phyloP scores from a whole-genome alignment of 2,113 vertebrate genomes.

The Atlantisia rogersi region DNA sequence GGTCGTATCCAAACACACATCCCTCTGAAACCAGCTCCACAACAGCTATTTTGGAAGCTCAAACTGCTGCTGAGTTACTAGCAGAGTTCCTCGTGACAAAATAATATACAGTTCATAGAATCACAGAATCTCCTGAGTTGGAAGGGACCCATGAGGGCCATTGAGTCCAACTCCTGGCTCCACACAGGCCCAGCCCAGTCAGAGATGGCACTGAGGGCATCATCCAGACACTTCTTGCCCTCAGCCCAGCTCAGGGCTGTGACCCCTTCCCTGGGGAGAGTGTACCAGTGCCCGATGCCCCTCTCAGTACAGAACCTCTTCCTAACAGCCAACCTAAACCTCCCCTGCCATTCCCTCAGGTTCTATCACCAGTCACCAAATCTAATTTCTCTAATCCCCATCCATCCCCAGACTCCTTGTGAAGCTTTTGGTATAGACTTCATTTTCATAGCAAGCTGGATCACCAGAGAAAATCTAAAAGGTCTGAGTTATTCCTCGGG shows the following conservation, averaged over 20 bases:
- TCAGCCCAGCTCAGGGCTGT: too few relatives aligned
- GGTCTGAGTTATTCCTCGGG: not conserved
- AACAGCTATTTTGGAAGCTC: not conserved
- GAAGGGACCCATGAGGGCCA: too few relatives aligned
- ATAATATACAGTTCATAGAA: not conserved
- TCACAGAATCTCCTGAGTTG: too few relatives aligned
- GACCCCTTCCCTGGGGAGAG: too few relatives aligned
- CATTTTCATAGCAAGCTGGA: not conserved
- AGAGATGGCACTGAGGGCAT: too few relatives aligned
- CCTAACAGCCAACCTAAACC: too few relatives aligned
- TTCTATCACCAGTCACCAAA: not conserved
- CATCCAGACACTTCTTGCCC: too few relatives aligned
- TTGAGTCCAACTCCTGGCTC: too few relatives aligned
- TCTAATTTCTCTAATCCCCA: not conserved
- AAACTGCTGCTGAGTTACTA: not conserved
- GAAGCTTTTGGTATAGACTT: not conserved
- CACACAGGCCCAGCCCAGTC: too few relatives aligned
- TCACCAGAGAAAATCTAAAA: not conserved
- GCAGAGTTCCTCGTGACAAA: not conserved
- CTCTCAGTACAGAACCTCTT: too few relatives aligned
- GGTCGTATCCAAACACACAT: not conserved
- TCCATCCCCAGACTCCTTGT: not conserved
- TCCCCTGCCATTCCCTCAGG: too few relatives aligned
- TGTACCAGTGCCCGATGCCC: too few relatives aligned
- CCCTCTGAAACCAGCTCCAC: not conserved